Percentiles rank a stretch among this genome's conserved stretches.
These are phyloP conservation scores for Zhuqinia jingwanae DNA, from an alignment of 2,888 invertebrate genomes.

Conservation along the genomic window DNA sequence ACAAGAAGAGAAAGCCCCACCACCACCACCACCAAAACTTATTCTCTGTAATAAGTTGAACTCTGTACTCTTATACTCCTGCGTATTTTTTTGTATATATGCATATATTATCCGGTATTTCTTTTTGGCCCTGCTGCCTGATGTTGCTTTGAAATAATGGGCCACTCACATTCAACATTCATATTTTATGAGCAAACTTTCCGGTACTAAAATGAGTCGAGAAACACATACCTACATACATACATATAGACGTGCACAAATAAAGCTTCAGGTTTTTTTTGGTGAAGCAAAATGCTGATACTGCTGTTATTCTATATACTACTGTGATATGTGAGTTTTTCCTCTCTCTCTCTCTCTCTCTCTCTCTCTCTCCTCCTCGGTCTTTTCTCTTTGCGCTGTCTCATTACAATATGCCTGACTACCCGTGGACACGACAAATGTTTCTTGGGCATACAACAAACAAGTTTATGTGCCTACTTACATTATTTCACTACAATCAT, in stretches of 20 bases:
- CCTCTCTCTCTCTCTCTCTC: neutral
- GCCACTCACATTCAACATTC: slow-evolving; percentile 71
- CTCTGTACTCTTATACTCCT: neutral
- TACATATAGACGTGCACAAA: too few relatives aligned
- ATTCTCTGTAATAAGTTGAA: slow-evolving; percentile 17
- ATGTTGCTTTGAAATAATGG: slow-evolving; percentile 69
- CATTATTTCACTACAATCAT: slow-evolving; percentile 19
- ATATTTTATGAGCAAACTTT: slow-evolving; percentile 71
- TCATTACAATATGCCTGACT: slow-evolving; percentile 63
- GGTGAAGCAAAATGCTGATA: neutral
- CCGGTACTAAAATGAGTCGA: slow-evolving; percentile 65
- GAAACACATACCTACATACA: slow-evolving; percentile 37
- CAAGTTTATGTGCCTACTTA: slow-evolving; percentile 46
- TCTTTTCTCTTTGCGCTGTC: slow-evolving; percentile 54
- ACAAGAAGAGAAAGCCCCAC: neutral
- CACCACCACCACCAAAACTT: too few relatives aligned
- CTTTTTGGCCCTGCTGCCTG: slow-evolving; percentile 63
- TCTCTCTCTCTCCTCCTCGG: neutral
- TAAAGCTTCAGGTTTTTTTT: slow-evolving; percentile 50
- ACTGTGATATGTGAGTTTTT: slow-evolving; percentile 4
- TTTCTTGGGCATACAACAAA: slow-evolving; percentile 57
- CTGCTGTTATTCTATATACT: neutral
- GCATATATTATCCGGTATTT: neutral
- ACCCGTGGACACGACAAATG: slow-evolving; percentile 71
- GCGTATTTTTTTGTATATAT: neutral